Base-by-base conservation (phyloP, 1,140 invertebrate species). In the Drosophila nasuta region DNA sequence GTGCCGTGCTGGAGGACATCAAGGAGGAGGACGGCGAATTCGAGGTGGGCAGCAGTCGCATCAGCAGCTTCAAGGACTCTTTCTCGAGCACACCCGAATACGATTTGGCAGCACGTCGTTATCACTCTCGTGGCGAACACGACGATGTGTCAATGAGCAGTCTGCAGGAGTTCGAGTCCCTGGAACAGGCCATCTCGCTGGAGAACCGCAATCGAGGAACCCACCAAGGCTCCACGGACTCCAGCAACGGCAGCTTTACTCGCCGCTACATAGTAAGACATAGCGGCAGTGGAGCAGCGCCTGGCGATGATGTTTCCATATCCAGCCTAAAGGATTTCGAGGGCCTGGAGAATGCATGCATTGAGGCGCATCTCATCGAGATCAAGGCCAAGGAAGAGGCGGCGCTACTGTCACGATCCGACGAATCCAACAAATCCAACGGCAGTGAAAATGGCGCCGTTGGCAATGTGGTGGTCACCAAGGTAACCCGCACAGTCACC, bases 241-340 rank as follows among this genome's bases (percentile, higher is more conserved):
- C 96, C 0, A 95, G 94, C 70, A 96, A 97, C 85, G 96, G 96
- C 7, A 96, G 96, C 77, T 94, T 96, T 75, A 95, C 96, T 17
- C 94, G 94, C 67, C 93, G 96, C 77, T 94, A 95, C 88, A 91
- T 95, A 35, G 94, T 95, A 77, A 94, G 95, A 82, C 95, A 95
- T 79, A 92, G 91, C 52, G 91, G 68, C 10, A 92, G 91, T 45
- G 91, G 87, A 11, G 78, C 81, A 15, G 94, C 94, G 4, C 97
- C 97, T 86, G 97, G 96, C 17, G 98, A 98, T 93, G 97, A 98
- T 92, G 94, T 98, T 13, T 98, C 97, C 1, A 92, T 98, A n/a
- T 97, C 96, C 4, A 99, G 98, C 15, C 93, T 98, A 2, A 97
- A 98, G 91, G 98, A 99, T 93, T 99, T 99, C 93, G 98, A 99